Base-by-base conservation (phyloP, 2,113 vertebrate species). In the Anser brachyrhynchus region DNA sequence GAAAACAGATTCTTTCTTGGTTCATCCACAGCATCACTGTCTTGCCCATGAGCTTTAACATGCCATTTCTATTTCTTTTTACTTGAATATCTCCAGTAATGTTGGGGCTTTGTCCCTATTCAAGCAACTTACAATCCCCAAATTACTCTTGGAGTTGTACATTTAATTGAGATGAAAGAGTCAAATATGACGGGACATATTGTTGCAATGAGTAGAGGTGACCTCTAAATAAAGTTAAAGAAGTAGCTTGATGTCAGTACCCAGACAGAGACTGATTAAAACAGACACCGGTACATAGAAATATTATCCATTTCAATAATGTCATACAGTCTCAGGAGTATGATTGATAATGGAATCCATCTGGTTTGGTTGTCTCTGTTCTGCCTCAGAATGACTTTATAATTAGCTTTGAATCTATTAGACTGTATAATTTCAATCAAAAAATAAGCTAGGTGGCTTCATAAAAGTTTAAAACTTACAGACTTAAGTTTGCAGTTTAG, bases 321-420 rank as follows among this genome's bases (percentile, higher is more conserved):
- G 28, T 20, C 51, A 84, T 31, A 20, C 21, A 84, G 44, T 89
- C 87, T 89, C 82, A 59, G 18, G 52, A 93, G 65, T 41, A 76
- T 71, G 69, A 81, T 31, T 76, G 76, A 44, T 88, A 95, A 93
- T 89, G 49, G 65, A 81, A 93, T 96, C 65, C 72, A 88, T 93
- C 95, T 97, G 84, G 61, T 96, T 95, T 94, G 25, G 65, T 94
- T 94, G 94, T 86, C 79, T 88, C 78, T 94, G 37, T 66, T 92
- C 41, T 91, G 39, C 37, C 55, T 93, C 61, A 75, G 51, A 94
- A 92, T 76, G 14, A 77, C 65, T 92, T 90, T 87, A 55, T 94
- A 95, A 96, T 96, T 94, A 95, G 8, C 64, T 88, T 84, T 87
- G 86, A 80, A 73, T 89, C 55, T 80, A 74, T 79, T 90, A 84